phyloP scores from a whole-genome alignment of 2,888 invertebrate species.

The Mythimna ferrago region DNA sequence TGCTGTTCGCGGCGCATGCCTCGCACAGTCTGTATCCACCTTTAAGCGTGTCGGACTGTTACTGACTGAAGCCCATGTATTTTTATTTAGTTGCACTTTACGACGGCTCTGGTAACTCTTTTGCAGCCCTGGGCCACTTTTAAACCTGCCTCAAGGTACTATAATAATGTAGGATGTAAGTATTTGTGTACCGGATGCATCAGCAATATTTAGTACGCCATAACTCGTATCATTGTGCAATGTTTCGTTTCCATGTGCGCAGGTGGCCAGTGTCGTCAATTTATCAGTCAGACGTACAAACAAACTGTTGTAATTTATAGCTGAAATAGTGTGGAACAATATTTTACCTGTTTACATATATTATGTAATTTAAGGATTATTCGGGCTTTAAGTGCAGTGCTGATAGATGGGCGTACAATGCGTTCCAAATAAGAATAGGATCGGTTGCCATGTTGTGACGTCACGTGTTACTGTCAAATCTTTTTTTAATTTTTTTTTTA shows the following conservation, averaged over 20 bases:
- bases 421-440: too few species aligned
- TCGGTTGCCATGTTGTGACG: too few species aligned
- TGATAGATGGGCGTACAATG: neutral
- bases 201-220: slow-evolving; percentile 18
- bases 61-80: too few species aligned
- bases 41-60: too few species aligned
- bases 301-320: slow-evolving; percentile 50
- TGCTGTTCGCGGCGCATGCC: too few species aligned
- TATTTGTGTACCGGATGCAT: neutral
- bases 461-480: too few species aligned
- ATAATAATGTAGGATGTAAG: neutral
- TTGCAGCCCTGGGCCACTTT: neutral
- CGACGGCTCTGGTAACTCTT: too few species aligned
- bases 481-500: too few species aligned
- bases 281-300: slow-evolving; percentile 46
- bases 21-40: too few species aligned
- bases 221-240: slow-evolving; percentile 27
- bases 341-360: slow-evolving; percentile 8
- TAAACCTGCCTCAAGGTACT: neutral
- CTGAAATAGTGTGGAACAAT: slow-evolving; percentile 27
- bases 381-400: neutral
- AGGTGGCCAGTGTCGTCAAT: slow-evolving; percentile 47
- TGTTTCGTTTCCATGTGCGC: slow-evolving; percentile 10
- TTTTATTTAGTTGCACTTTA: too few species aligned
- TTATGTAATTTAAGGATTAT: slow-evolving; percentile 22